Evolutionary conservation across 2,797 vertebrate species (phyloP), one percentile per base, ranked within the genome.

Genomic region (Anisognathus igniventris): DNA sequence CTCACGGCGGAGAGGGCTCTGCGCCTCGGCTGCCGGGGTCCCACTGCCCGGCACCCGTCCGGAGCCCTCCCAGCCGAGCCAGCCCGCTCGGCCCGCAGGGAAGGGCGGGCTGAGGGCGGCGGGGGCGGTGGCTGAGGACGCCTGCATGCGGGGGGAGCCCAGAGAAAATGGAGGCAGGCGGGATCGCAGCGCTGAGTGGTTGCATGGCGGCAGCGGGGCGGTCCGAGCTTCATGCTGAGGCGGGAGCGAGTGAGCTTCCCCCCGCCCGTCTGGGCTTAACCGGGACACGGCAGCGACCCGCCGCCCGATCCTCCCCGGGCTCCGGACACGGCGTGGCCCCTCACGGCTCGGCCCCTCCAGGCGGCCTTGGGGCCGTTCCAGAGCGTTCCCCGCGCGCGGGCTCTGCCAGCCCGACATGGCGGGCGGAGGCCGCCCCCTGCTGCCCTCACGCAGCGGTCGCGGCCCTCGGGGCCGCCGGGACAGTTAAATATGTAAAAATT

Each of bases 261-360:
- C 12, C 8, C 7, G 18, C 18, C 14, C 21, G 14, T 39, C 25
- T 35, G 31, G 19, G 31, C 3, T 56, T 42, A 20, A 19, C 18
- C 12, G 35, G 65, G 27, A 42, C 22, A 1, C 2, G 14, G 31
- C 8, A 7, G 50, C 1, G 7, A 7, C 22, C 4, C 8, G 2
- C 3, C 4, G 14, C 14, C 14, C 11, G 18, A 7, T 27, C 4
- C 20, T 53, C 2, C 21, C 7, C 12, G 28, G 16, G 39, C 15
- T 37, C 4, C 8, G 45, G 45, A 6, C n/a, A 4, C 14, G 7
- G 30, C 33, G 0, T 5, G 15, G 14, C 35, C 57, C 8, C n/a
- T 27, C 35, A 13, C 28, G 28, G 58, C 9, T 4, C 27, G 5
- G 45, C 35, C 23, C 33, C 22, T 48, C 35, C 16, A 11, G 28